These are phyloP conservation scores for Dendrocopos noguchii DNA, from an alignment of 2,113 vertebrate genomes.

Conservation along the genomic window DNA sequence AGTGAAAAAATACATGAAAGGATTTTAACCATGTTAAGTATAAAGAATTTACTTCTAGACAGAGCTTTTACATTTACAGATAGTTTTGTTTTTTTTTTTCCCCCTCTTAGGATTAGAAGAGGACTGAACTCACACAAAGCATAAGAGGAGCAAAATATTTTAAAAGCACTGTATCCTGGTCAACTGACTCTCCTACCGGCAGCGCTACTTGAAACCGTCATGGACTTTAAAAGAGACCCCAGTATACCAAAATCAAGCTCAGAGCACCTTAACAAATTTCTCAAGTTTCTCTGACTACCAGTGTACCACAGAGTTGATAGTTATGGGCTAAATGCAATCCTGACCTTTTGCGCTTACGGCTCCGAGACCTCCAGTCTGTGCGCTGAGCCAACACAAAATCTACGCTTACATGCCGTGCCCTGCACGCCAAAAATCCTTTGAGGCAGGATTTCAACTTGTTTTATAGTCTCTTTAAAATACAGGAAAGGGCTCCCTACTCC, in stretches of 20 bases:
- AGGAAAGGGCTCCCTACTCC: neutral
- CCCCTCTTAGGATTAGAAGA: neutral
- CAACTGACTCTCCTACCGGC: neutral
- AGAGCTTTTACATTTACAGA: neutral
- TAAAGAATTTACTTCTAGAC: neutral
- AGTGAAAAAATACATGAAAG: neutral
- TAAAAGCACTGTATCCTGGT: neutral
- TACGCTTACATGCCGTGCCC: neutral
- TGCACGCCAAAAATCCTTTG: neutral
- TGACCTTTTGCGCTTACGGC: slow-evolving; percentile 22
- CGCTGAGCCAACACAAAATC: slow-evolving; percentile 41
- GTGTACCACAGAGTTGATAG: neutral
- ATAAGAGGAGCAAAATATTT: neutral
- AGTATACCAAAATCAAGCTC: neutral
- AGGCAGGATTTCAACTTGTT: neutral
- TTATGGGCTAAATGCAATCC: slow-evolving; percentile 31
- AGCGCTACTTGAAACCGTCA: neutral
- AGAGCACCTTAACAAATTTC: slow-evolving; percentile 11
- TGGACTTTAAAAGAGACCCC: neutral
- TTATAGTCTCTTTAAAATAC: neutral
- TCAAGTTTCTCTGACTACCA: slow-evolving; percentile 57
- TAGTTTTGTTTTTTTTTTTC: neutral
- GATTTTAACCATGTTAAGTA: neutral
- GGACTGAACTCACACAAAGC: neutral
- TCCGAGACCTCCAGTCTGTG: neutral